Base-by-base conservation (phyloP, 1,140 invertebrate species). In the Drosophila ambigua region DNA sequence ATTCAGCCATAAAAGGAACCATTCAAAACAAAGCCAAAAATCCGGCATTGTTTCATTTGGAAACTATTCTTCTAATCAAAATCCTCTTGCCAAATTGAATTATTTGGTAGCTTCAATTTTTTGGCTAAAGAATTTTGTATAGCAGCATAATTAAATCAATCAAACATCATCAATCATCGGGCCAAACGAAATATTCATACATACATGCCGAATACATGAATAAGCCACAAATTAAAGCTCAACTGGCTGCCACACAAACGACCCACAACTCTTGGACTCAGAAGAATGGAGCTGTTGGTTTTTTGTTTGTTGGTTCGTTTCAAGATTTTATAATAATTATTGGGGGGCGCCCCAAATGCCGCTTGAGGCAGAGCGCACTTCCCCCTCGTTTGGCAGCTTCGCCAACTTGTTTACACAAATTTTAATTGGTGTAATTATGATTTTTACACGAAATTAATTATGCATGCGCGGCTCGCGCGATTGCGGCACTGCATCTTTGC, bases 391-490 rank as follows among this genome's bases (percentile, higher is more conserved):
- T 15, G 62, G 51, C 58, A 59, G 64, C 79, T 67, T 3, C 23
- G 76, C 55, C 81, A 85, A 85, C 77, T 81, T 84, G 81, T 84
- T 84, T 84, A 84, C 79, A 83, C 74, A 85, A 80, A 80, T 84
- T 84, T 84, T 84, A 84, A 84, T 84, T 84, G 77, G 73, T 74
- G 81, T 85, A 84, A 84, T 84, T 85, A 84, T 84, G 77, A 85
- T 84, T 85, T 84, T 84, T 84, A 84, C 81, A 85, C 81, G 77
- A 84, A 77, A 84, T 84, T 84, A 84, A 80, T 84, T 85, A 84
- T 84, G 81, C 81, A 85, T 84, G 73, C 77, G 64, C 72, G 51
- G 51, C 63, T 73, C 85, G 77, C 81, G 58, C 72, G 72, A 61
- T 75, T 73, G 73, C 58, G 61, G 53, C 35, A 39, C 71, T 67